Conservation (phyloP, 1,140 invertebrate species). For the Papilio polytes region DNA sequence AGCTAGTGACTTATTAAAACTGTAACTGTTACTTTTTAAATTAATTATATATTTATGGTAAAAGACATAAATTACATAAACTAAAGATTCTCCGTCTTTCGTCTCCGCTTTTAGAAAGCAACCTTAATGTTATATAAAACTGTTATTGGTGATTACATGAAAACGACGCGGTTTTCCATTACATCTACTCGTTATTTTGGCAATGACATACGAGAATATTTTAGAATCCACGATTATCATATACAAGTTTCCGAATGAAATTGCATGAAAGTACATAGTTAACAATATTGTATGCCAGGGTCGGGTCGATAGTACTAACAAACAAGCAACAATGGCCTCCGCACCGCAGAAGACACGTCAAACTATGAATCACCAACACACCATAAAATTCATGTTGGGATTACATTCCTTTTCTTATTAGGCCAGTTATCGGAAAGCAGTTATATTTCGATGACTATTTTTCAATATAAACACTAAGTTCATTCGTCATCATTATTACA, state of each 20-base stretch:
- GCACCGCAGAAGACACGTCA: constrained; percentile 26
- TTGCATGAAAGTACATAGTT: not conserved
- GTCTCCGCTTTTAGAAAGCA: not conserved
- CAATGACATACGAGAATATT: not conserved
- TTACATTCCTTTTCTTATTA: constrained; percentile 18
- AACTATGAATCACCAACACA: constrained; percentile 31
- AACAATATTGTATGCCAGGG: constrained; percentile 9
- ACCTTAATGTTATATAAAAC: not conserved
- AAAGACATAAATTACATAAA: not conserved
- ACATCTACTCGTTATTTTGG: not conserved
- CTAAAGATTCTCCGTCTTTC: not conserved
- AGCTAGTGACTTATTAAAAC: not conserved
- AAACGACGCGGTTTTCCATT: not conserved
- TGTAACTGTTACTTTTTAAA: not conserved
- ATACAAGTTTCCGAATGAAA: not conserved
- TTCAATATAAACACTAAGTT: not conserved
- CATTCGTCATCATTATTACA: not conserved
- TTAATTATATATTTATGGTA: not conserved
- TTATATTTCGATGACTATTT: constrained; percentile 14
- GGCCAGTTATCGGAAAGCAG: not conserved
- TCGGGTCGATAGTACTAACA: constrained; percentile 22
- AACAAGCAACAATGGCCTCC: constrained; percentile 12
- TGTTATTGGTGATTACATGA: not conserved
- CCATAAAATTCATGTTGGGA: constrained; percentile 17
- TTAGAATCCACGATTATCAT: not conserved